These are phyloP conservation scores for Phania funesta DNA, from an alignment of 2,888 invertebrate genomes.

Conservation along the genomic window DNA sequence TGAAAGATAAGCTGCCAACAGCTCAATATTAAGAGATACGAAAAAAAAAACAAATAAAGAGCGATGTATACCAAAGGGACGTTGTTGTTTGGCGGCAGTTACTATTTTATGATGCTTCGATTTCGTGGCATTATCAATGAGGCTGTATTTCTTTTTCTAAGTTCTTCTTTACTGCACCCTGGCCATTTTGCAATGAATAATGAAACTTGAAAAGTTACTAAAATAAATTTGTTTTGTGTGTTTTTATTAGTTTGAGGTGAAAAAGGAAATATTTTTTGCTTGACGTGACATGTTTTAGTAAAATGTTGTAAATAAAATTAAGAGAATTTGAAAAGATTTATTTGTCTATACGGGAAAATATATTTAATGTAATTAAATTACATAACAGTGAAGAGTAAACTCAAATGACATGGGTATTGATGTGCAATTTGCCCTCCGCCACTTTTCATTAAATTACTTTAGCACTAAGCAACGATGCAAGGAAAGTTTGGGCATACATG, in stretches of 20 bases:
- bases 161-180: constrained; percentile 9
- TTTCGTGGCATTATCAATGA: constrained; percentile 77
- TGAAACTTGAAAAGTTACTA: constrained; percentile 46
- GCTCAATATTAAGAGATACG: not conserved
- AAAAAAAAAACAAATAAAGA: constrained; percentile 1
- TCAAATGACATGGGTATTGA: too few relatives aligned
- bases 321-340: constrained; percentile 37
- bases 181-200: constrained; percentile 45
- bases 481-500: too few relatives aligned
- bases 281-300: constrained; percentile 54
- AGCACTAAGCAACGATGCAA: too few relatives aligned
- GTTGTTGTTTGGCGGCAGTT: constrained; percentile 61
- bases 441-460: too few relatives aligned
- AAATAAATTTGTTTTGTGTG: not conserved
- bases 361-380: not conserved
- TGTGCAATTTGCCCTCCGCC: too few relatives aligned
- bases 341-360: not conserved
- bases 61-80: constrained; percentile 33
- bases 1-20: not conserved
- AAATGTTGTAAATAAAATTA: constrained; percentile 51
- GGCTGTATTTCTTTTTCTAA: constrained; percentile 41
- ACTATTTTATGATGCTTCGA: constrained; percentile 75
- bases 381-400: too few relatives aligned
- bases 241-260: not conserved
- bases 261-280: constrained; percentile 1